Evolutionary conservation across 1,140 invertebrate genomes (phyloP), one percentile per base, ranked within the genome.

Genomic region (Lucilia sericata): DNA sequence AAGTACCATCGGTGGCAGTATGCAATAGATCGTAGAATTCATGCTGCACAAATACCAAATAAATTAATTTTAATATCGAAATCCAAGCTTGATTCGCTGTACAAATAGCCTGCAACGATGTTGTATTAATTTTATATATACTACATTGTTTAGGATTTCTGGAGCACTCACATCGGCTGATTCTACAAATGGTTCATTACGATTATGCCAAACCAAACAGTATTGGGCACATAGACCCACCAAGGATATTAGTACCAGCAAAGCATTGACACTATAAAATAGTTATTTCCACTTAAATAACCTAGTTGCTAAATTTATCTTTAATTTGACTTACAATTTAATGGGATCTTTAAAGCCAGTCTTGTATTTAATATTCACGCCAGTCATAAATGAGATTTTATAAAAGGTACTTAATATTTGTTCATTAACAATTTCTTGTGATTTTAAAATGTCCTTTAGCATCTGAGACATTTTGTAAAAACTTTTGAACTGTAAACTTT

Each of bases 1-100:
- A 14, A 2, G n/a, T 34, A 1, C 76, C 76, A 80, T 80, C 19
- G 17, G 25, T 80, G 10, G 76, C 76, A 4, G 76, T 80, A 51
- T 80, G 76, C 10, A 80, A 34, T 2, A 80, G 25, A 19, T 80
- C 76, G 47, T 80, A 80, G 21, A 80, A 80, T 49, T 80, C 21
- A 17, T 80, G 76, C 49, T 80, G 76, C 10, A 80, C 76, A 49
- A 80, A 80, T 49, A 80, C n/a, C 19, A 80, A 49, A 49, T 80
- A 80, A 49, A 49, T 49, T 25, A 80, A 49, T 80, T 80, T 80
- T 3, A 80, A 80, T 21, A 80, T 80, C 14, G 76, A 80, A 49
- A 80, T 80, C 76, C 76, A 80, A 34, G 47, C 76, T 25, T 80
- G 76, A 80, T 49, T 80, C 17, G 76, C 36, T 3, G 76, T 49